Conservation (phyloP, 2,888 invertebrate species). For the Selenia dentaria region DNA sequence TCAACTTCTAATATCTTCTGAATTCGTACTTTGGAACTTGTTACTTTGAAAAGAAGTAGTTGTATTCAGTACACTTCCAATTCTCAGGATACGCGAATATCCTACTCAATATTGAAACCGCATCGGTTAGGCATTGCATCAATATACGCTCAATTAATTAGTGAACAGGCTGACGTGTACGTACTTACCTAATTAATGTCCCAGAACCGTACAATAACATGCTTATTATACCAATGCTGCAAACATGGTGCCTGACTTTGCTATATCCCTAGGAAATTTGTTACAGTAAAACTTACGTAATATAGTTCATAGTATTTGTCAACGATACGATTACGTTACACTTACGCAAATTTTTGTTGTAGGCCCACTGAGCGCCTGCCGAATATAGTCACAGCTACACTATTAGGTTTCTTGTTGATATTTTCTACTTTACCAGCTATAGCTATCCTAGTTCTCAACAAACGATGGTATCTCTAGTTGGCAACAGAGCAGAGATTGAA, state of each 20-base stretch:
- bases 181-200: slow-evolving; percentile 79
- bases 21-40: no score
- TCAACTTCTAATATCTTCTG: no score
- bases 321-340: no score
- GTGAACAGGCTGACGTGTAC: slow-evolving; percentile 62
- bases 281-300: no score
- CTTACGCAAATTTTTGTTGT: no score
- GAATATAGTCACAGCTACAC: no score
- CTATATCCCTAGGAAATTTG: not conserved
- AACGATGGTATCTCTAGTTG: not conserved
- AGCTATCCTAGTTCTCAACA: not conserved
- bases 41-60: no score
- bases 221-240: slow-evolving; percentile 53
- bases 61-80: not conserved
- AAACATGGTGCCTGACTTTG: not conserved
- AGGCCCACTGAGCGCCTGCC: no score
- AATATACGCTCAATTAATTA: slow-evolving; percentile 80
- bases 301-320: no score
- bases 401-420: no score
- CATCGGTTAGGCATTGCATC: slow-evolving; percentile 63
- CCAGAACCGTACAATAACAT: slow-evolving; percentile 62
- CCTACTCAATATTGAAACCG: slow-evolving; percentile 42
- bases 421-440: no score
- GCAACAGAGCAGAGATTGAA: not conserved
- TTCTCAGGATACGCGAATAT: slow-evolving; percentile 15